These are phyloP conservation scores for Dysidea cf. avara DNA, from an alignment of 37 sponge, comb jelly and placozoan genomes.

Conservation along the genomic window DNA sequence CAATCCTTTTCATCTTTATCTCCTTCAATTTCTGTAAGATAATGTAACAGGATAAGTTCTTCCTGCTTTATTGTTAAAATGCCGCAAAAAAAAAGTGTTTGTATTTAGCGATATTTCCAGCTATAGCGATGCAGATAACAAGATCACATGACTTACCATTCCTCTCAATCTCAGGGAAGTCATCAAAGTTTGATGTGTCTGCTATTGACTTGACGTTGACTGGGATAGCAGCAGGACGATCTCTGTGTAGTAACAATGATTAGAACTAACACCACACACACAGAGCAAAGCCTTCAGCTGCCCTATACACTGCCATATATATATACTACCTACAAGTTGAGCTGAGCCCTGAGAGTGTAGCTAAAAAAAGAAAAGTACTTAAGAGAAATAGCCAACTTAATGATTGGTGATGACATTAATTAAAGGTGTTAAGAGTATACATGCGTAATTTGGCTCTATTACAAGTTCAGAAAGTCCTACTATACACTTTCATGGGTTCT, in stretches of 20 bases:
- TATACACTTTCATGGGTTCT: too few relatives aligned
- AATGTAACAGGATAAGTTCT: background rate
- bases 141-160: slow-evolving; percentile 18
- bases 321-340: too few relatives aligned
- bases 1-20: slow-evolving; percentile 83
- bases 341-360: too few relatives aligned
- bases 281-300: too few relatives aligned
- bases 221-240: slow-evolving; percentile 92
- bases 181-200: slow-evolving; percentile 98
- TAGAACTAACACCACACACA: too few relatives aligned
- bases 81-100: background rate
- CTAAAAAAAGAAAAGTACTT: too few relatives aligned
- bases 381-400: too few relatives aligned
- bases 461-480: too few relatives aligned
- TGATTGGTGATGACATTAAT: too few relatives aligned
- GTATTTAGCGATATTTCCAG: background rate
- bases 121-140: background rate
- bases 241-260: slow-evolving; percentile 50
- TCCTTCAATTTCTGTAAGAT: slow-evolving; percentile 42
- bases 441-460: too few relatives aligned
- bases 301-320: too few relatives aligned
- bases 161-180: slow-evolving; percentile 73
- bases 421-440: too few relatives aligned
- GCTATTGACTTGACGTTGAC: slow-evolving; percentile 92
- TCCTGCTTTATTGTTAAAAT: background rate